Evolutionary conservation across 2,888 invertebrate species (phyloP).

Genomic region (Thyatira batis): DNA sequence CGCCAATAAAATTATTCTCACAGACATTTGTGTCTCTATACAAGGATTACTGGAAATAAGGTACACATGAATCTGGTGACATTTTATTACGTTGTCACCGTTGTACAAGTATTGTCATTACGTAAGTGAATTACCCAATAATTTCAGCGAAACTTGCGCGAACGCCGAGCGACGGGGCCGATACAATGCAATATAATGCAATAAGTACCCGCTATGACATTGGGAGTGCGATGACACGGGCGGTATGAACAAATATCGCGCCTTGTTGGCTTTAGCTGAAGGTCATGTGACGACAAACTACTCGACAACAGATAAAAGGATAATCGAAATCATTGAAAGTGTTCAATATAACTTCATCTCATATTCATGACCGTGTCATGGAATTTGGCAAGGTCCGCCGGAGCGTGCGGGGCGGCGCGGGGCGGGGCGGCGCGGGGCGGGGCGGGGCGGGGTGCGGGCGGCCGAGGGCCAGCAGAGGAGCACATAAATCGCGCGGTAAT

Average conservation of each 20-base stretch:
- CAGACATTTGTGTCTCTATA: not conserved
- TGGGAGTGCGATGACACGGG: not conserved
- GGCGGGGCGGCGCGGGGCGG: constrained; percentile 8
- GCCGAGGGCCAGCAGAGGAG: constrained; percentile 10
- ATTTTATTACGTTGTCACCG: too few relatives aligned
- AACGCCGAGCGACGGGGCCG: not conserved
- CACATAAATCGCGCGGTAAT: constrained; percentile 50
- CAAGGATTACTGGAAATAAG: not conserved
- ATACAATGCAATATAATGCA: not conserved
- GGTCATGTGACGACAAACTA: not conserved
- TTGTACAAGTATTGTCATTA: too few relatives aligned
- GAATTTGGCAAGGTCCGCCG: constrained; percentile 9
- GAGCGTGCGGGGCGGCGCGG: constrained; percentile 6
- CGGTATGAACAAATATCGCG: not conserved
- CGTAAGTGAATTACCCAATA: too few relatives aligned
- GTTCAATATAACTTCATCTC: constrained; percentile 21
- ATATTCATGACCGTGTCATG: constrained; percentile 28
- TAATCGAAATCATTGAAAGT: constrained; percentile 9
- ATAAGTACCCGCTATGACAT: not conserved
- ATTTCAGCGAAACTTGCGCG: too few relatives aligned
- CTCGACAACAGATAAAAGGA: not conserved
- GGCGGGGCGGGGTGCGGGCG: constrained; percentile 11
- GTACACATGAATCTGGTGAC: too few relatives aligned
- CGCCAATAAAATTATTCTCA: constrained; percentile 1
- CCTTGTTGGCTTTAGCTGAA: not conserved